phyloP scores from a whole-genome alignment of 2,113 vertebrate species.

The Gambusia affinis region DNA sequence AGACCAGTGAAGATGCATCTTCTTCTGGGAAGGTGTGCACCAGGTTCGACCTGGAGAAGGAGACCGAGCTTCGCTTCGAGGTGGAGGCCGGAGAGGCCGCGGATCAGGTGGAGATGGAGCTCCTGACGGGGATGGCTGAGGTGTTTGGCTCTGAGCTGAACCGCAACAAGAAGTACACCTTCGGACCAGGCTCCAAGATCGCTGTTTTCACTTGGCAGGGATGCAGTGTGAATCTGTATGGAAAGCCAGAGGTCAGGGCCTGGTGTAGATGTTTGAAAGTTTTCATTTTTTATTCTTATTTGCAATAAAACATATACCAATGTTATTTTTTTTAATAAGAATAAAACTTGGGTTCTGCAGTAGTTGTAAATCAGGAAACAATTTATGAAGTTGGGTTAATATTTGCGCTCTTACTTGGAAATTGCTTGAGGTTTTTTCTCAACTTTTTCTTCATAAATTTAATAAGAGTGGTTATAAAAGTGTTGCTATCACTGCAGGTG shows the following conservation, averaged over 20 bases:
- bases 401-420: too few species aligned
- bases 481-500: constrained; percentile 70
- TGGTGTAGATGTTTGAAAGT: too few species aligned
- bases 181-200: constrained; percentile 93
- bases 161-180: constrained; percentile 94
- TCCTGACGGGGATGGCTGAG: constrained; percentile 92
- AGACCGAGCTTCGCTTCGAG: constrained; percentile 96
- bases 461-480: not conserved
- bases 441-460: not conserved
- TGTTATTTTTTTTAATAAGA: too few species aligned
- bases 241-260: constrained; percentile 86
- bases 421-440: too few species aligned
- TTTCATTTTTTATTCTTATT: too few species aligned
- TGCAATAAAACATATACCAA: too few species aligned
- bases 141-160: constrained; percentile 96
- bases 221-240: constrained; percentile 90
- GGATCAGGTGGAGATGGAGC: constrained; percentile 89
- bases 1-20: constrained; percentile 79
- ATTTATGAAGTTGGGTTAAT: too few species aligned
- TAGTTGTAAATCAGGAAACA: too few species aligned
- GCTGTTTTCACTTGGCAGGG: constrained; percentile 99
- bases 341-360: too few species aligned
- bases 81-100: constrained; percentile 86
- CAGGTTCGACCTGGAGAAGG: constrained; percentile 93
- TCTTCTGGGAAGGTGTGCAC: constrained; percentile 67